Conservation (phyloP, 2,888 invertebrate genomes). For the Unio delphinus region DNA sequence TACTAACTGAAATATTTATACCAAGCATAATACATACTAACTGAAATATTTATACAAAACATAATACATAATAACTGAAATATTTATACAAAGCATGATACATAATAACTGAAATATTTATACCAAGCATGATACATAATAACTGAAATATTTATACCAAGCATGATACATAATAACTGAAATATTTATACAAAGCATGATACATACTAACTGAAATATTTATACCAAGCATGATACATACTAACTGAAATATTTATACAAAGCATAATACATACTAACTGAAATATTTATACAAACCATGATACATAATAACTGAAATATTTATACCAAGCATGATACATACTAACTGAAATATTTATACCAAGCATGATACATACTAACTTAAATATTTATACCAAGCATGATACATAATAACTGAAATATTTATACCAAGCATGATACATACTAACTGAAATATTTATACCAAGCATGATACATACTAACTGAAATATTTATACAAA, state of each 20-base stretch:
- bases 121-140: not conserved
- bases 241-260: too few relatives aligned
- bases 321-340: not conserved
- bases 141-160: conserved; percentile 14
- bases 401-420: conserved; percentile 19
- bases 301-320: conserved; percentile 11
- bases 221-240: not conserved
- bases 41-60: conserved; percentile 17
- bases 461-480: not conserved
- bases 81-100: not conserved
- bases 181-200: conserved; percentile 1
- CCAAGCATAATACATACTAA: not conserved
- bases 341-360: conserved; percentile 19
- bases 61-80: conserved; percentile 10
- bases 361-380: too few relatives aligned
- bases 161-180: conserved; percentile 13
- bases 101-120: conserved; percentile 19
- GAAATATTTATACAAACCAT: conserved; percentile 1
- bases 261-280: conserved; percentile 10
- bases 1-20: conserved; percentile 12
- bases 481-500: conserved; percentile 18
- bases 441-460: conserved; percentile 11
- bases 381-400: conserved; percentile 14
- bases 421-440: not conserved
- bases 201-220: conserved; percentile 10